Evolutionary conservation across 2,797 vertebrate genomes (phyloP), one percentile per base, ranked within the genome.

Genomic region (Mastacembelus armatus): DNA sequence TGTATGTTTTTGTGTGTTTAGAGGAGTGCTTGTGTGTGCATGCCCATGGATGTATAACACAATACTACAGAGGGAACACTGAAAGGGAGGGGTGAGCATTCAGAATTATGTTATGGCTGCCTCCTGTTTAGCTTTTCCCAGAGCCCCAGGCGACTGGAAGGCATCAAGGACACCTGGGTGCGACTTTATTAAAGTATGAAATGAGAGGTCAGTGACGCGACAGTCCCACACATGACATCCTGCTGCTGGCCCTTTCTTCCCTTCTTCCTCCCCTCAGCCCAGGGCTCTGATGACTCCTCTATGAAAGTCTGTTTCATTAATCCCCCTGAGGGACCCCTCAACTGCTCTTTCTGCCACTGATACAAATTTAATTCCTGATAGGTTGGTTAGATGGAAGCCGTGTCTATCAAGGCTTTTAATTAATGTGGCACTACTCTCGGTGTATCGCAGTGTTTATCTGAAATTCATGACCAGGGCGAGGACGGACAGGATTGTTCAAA

Each of bases 151-250:
- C 91, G 79, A 91, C 90, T 90, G 85, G 84, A 88, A 92, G 88
- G 89, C 92, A 91, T 92, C 86, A 92, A 93, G 92, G 93, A 93
- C 93, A 93, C 93, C 93, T 93, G 93, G 92, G 93, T 93, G 89
- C 89, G 82, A 92, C 93, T 94, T 95, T 95, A 94, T 95, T 94
- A 95, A 95, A 94, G 92, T 93, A 92, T 93, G 90, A 94, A 94
- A 94, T 92, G 91, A 94, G 93, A 92, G 93, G 93, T 93, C 93
- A 93, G 90, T 79, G 91, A 90, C 89, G 87, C 90, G 84, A 58
- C 84, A 78, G 89, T 88, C 90, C 87, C 86, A 80, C 91, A 89
- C 92, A 92, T 91, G 92, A 93, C 90, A 90, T 92, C 91, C 93
- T 85, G 89, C 89, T 90, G 92, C 90, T 92, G 87, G 89, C 71